These are phyloP conservation scores for Brachyhypopomus gauderio DNA, from an alignment of 2,113 vertebrate species.

Conservation along the genomic window DNA sequence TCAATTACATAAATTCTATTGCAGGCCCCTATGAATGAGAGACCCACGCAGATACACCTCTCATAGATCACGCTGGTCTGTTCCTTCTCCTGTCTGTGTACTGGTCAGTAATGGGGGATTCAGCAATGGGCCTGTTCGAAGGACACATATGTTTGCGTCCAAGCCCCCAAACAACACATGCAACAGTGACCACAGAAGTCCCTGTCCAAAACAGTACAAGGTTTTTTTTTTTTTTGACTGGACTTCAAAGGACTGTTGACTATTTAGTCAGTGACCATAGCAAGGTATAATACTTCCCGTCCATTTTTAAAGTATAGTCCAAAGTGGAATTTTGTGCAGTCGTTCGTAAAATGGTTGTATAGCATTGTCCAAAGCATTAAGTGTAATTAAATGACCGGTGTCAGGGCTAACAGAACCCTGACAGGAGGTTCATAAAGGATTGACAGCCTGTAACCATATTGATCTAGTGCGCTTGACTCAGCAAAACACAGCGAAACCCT, in stretches of 20 bases:
- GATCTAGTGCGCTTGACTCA: conserved; percentile 37
- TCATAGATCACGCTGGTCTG: conserved; percentile 40
- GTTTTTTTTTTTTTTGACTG: neutral
- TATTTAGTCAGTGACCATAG: neutral
- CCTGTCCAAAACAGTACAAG: neutral
- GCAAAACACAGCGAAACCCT: conserved; percentile 6
- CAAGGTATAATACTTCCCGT: neutral
- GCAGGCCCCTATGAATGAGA: conserved; percentile 24
- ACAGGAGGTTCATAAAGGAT: conserved; percentile 21
- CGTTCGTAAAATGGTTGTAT: conserved; percentile 9
- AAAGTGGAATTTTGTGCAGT: conserved; percentile 17
- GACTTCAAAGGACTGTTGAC: neutral
- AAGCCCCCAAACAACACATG: neutral
- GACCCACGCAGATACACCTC: conserved; percentile 31
- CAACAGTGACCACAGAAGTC: neutral
- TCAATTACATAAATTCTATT: conserved; percentile 47
- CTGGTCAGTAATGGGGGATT: conserved; percentile 39
- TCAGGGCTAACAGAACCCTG: conserved; percentile 18
- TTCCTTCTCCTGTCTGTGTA: conserved; percentile 42
- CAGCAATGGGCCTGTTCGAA: conserved; percentile 11
- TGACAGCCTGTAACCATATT: conserved; percentile 31
- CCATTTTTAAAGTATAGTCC: neutral
- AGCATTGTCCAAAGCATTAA: neutral
- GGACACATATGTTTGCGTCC: conserved; percentile 18
- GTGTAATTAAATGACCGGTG: conserved; percentile 39